Percentiles rank a stretch among this genome's conserved stretches.
These are phyloP conservation scores for Drosophila micromelanica DNA, from an alignment of 1,140 invertebrate genomes.

Conservation along the genomic window DNA sequence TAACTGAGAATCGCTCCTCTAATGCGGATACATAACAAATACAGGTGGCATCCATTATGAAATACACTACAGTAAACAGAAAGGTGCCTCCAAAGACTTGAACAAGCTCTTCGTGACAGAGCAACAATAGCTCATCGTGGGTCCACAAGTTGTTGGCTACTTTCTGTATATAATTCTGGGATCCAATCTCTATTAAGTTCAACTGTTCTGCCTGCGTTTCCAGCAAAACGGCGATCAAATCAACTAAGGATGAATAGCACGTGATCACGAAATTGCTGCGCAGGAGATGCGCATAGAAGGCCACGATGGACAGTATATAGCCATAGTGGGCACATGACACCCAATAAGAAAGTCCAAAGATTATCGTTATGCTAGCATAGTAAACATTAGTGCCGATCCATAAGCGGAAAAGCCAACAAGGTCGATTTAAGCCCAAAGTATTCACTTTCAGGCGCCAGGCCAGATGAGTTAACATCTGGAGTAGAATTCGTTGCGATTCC, in stretches of 20 bases:
- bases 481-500: constrained; percentile 1
- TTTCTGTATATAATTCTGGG: not conserved
- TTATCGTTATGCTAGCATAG: too few species aligned
- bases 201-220: constrained; percentile 3
- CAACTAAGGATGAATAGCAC: constrained; percentile 8
- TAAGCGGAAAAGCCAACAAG: constrained; percentile 1
- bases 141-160: not conserved
- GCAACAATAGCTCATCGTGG: constrained; percentile 8
- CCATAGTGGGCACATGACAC: too few species aligned
- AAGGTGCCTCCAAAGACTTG: constrained; percentile 44
- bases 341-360: too few species aligned
- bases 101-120: constrained; percentile 34
- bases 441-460: not conserved
- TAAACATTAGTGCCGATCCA: not conserved
- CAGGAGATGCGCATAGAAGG: constrained; percentile 6
- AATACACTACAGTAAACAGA: constrained; percentile 42
- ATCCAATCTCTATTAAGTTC: too few species aligned
- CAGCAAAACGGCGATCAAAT: not conserved
- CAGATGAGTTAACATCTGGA: not conserved
- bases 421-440: not conserved
- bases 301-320: not conserved
- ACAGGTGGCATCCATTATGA: constrained; percentile 29
- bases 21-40: constrained; percentile 40
- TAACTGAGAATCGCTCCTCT: not conserved
- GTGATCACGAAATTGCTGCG: constrained; percentile 13